These are phyloP conservation scores for Tetanocera ferruginea DNA, from an alignment of 2,888 invertebrate genomes.

Conservation along the genomic window DNA sequence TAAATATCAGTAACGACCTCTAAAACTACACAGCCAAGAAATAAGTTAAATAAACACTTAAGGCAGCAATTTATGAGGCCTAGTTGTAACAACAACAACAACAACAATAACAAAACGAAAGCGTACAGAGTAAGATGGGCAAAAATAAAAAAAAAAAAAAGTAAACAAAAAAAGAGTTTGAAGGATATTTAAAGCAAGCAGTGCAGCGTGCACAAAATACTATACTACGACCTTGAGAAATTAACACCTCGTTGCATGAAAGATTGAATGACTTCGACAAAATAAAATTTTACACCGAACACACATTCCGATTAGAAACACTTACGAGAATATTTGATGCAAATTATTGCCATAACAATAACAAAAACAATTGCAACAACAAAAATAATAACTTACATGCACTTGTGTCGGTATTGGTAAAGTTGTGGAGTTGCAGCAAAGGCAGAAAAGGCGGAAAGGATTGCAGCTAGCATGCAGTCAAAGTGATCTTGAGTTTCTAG, in stretches of 20 bases:
- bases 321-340: background rate
- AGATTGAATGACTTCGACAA: background rate
- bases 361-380: background rate
- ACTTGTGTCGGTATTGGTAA: no score
- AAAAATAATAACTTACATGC: background rate
- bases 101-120: background rate
- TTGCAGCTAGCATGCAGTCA: background rate
- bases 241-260: constrained; percentile 11
- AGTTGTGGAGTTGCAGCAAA: no score
- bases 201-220: no score
- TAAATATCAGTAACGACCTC: constrained; percentile 31
- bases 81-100: no score
- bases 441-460: no score
- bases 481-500: background rate
- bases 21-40: constrained; percentile 14
- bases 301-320: background rate
- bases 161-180: constrained; percentile 9
- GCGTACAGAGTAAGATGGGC: background rate
- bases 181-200: constrained; percentile 11
- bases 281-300: no score
- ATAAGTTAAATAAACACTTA: background rate
- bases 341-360: background rate
- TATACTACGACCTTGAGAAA: constrained; percentile 10
- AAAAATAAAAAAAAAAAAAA: background rate
- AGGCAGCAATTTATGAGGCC: background rate